A percentile compares a stretch with the other conserved stretches of the same genome.
These are phyloP conservation scores for Brachionus angularis DNA, from an alignment of 1,140 invertebrate genomes.

Conservation along the genomic window DNA sequence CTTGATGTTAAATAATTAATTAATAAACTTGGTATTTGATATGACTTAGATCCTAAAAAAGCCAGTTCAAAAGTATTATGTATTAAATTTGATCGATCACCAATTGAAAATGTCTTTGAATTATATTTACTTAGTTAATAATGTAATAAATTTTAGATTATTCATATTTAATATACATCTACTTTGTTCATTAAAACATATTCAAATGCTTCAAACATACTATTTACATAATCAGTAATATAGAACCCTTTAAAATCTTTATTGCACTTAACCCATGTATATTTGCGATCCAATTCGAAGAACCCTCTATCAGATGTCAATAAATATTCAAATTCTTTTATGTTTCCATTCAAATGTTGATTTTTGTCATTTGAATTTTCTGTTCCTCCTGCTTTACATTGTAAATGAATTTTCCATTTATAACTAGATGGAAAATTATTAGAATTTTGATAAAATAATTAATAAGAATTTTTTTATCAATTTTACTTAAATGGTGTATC, in stretches of 20 bases:
- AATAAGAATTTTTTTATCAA: neutral
- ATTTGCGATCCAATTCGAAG: neutral
- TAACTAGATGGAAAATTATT: slow-evolving; percentile 49
- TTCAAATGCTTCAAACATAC: slow-evolving; percentile 17
- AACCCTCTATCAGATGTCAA: neutral
- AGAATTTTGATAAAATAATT: neutral
- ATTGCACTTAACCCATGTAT: slow-evolving; percentile 41
- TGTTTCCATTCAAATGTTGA: neutral
- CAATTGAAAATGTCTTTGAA: slow-evolving; percentile 22
- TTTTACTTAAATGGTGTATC: neutral
- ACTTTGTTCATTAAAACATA: neutral
- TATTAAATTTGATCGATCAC: slow-evolving; percentile 22
- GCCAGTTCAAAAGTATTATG: slow-evolving; percentile 32
- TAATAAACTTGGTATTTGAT: slow-evolving; percentile 2
- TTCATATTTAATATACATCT: neutral
- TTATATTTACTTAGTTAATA: neutral
- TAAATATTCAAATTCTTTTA: neutral
- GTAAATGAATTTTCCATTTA: slow-evolving; percentile 30
- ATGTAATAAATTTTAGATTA: neutral
- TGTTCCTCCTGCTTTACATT: slow-evolving; percentile 31
- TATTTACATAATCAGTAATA: slow-evolving; percentile 36
- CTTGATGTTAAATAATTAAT: slow-evolving; percentile 6
- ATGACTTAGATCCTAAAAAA: slow-evolving; percentile 28
- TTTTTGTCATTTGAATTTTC: neutral
- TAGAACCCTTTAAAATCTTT: slow-evolving; percentile 40